Base-by-base conservation (phyloP, 2,113 vertebrate species). In the Epinephelus cyanopodus region DNA sequence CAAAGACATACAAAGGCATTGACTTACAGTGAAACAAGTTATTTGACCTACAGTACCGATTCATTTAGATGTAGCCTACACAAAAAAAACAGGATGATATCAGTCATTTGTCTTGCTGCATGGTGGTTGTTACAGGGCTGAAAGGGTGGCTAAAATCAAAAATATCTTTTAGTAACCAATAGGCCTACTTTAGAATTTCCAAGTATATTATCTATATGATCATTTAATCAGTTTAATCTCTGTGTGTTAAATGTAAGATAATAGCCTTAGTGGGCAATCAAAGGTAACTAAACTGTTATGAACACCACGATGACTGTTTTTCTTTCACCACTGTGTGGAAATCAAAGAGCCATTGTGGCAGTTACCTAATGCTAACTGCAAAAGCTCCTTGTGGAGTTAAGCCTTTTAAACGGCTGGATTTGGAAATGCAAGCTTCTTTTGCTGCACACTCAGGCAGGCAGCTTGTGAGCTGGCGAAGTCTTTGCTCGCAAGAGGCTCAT, bases 321-420 rank as follows among this genome's bases (percentile, higher is more conserved):
- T 79, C 25, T 27, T 74, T 69, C 15, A 42, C 23, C 73, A 50
- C 25, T 79, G 54, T 50, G 25, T 77, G 54, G 37, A 82, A 73
- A 87, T 79, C 62, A 72, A 79, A 84, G 77, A 65, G 60, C 66
- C 15, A 25, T 18, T 68, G 80, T 84, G 73, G 75, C 60, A 50
- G 57, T 82, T 75, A 71, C 83, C 58, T 67, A 57, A 76, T 71
- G 68, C 77, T 69, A 73, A 63, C 66, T 58, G 73, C 79, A 50
- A 87, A 89, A 85, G 79, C 88, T 77, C 58, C 81, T 90, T 84
- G 72, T 82, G 89, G 47, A 70, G 81, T 73, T 93, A 85, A 90
- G 78, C 86, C 71, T 68, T 84, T 90, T 87, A 85, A 93, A 85
- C 5, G 42, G 75, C 69, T 74, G 81, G 83, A 91, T 88, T 90